Percentiles rank a stretch among this genome's conserved stretches.
Evolutionary conservation across 2,113 vertebrate genomes (phyloP).

Genomic region (Laticauda laticaudata): DNA sequence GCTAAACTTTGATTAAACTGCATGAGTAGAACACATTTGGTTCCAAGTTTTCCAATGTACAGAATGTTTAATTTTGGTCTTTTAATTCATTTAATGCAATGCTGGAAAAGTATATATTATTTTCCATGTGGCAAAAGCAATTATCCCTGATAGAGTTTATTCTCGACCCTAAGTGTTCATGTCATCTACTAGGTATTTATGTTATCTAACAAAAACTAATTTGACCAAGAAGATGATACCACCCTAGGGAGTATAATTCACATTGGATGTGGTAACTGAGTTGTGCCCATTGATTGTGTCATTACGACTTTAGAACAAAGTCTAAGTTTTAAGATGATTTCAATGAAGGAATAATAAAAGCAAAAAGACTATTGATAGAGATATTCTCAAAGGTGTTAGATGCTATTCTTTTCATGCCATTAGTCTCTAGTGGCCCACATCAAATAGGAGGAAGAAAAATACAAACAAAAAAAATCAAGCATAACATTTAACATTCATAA

Average conservation of each 20-base stretch:
- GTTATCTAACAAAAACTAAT: not conserved
- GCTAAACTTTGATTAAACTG: not conserved
- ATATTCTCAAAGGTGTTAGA: not conserved
- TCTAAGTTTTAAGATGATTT: not conserved
- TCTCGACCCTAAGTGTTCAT: not conserved
- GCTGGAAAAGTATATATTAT: not conserved
- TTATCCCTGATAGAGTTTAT: not conserved
- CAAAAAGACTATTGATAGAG: not conserved
- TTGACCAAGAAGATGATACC: not conserved
- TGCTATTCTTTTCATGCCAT: not conserved
- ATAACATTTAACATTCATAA: not conserved
- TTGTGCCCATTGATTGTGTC: not conserved
- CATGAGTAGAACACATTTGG: not conserved
- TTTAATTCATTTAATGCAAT: not conserved
- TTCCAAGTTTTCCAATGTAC: not conserved
- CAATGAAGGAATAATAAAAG: not conserved
- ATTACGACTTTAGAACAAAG: not conserved
- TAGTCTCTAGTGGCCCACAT: not conserved
- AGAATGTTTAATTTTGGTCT: not conserved
- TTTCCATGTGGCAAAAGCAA: not conserved
- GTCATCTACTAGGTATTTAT: not conserved
- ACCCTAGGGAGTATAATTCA: not conserved
- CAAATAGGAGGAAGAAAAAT: not conserved
- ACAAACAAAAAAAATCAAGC: not conserved
- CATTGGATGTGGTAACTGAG: not conserved